Evolutionary conservation across 1,140 invertebrate species (phyloP).

Genomic region (Acromyrmex charruanus): DNA sequence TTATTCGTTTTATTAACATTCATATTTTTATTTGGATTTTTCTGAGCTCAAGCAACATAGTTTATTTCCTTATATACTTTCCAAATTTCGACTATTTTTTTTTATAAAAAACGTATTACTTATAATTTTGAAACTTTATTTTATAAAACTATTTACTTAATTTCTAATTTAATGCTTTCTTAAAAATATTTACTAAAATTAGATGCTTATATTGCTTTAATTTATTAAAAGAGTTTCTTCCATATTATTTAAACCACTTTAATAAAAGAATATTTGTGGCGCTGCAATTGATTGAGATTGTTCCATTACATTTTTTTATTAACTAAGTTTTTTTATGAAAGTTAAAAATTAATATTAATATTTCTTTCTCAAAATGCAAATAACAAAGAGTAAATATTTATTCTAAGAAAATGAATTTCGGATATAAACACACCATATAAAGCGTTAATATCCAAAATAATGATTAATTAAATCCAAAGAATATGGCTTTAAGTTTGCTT

Average conservation of each 20-base stretch:
- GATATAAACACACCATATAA: neutral
- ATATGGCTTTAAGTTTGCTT: slow-evolving; percentile 36
- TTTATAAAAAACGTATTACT: neutral
- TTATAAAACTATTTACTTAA: slow-evolving; percentile 1
- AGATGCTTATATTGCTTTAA: slow-evolving; percentile 5
- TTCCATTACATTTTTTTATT: slow-evolving; percentile 19
- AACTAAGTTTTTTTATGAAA: neutral
- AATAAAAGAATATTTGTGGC: neutral
- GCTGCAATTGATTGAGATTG: neutral
- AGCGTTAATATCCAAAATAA: slow-evolving; percentile 11
- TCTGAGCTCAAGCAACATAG: neutral
- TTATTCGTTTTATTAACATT: neutral
- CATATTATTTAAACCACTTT: neutral
- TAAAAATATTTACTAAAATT: slow-evolving; percentile 4
- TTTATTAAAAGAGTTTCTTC: neutral
- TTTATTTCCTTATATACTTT: neutral
- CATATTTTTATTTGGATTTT: slow-evolving; percentile 5
- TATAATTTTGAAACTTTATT: neutral
- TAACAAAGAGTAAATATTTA: neutral
- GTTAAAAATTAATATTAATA: neutral
- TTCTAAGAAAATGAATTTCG: slow-evolving; percentile 3
- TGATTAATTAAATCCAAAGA: slow-evolving; percentile 41
- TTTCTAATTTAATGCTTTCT: neutral
- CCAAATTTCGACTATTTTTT: neutral
- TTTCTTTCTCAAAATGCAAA: neutral